Base-by-base conservation (phyloP, 2,797 vertebrate genomes). In the Naso thynnoides region DNA sequence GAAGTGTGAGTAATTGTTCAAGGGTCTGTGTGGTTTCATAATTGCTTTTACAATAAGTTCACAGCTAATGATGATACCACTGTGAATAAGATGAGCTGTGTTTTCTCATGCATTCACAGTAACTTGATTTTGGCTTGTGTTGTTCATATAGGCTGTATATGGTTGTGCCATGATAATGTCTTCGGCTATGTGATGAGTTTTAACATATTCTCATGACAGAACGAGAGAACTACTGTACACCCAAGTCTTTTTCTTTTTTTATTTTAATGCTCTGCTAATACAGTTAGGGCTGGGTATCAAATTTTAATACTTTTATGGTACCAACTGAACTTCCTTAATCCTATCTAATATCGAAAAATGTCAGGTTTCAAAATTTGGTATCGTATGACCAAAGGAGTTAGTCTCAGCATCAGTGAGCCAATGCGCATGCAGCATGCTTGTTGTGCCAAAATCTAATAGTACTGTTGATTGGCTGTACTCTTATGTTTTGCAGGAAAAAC, bases 21-120 rank as follows among this genome's bases (percentile, higher is more conserved):
- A 66, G 41, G n/a, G 16, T 52, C 44, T 57, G 11, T 48, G 74
- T 31, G 29, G 19, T 50, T 54, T 67, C 24, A 55, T 8, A 8
- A n/a, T 41, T 36, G 52, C 48, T 75, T 56, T 61, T 63, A 41
- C 29, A 52, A 26, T 26, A 26, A 61, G 29, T 27, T 58, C 27
- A 15, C 52, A 23, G 26, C 36, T 13, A 21, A 27, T 4, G 33
- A 53, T 45, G 19, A 55, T 47, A 8, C 18, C 36, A 36, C 26
- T 24, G 19, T 38, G 36, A 21, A 11, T 66, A 33, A 26, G 16
- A 53, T 21, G 8, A 11, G 9, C 9, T 36, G 44, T 42, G 27
- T 16, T 72, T 45, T 39, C 11, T 31, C 3, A 29, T 47, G 14
- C 50, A 45, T 50, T 70, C n/a, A 53, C 24, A 49, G 19, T 48